Base-by-base conservation (phyloP, 2,113 vertebrate genomes). In the Melanocharis versteri region DNA sequence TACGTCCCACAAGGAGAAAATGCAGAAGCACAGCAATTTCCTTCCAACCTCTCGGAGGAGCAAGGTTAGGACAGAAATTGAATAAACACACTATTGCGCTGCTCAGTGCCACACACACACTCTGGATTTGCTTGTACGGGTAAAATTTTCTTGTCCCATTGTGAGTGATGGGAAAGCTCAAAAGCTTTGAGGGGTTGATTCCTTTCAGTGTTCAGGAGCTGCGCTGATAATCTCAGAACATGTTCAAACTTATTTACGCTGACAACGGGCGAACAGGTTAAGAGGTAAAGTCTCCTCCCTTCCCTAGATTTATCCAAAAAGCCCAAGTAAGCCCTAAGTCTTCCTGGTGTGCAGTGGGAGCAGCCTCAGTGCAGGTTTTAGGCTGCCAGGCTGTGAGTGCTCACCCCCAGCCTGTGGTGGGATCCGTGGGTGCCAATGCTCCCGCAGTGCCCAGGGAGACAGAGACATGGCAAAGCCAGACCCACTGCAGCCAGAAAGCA, bases 351-450 rank as follows among this genome's bases (percentile, higher is more conserved):
- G 61, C 50, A 73, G 53, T 2, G 13, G 40, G 33, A 62, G 2
- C 73, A 64, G 15, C 27, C 27, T 44, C 0, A 2, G 17, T 7
- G 24, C 39, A 47, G 48, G 58, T 50, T 51, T 91, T 14, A 10
- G 70, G 70, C 9, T 1, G 1, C 9, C 39, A 56, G 50, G 47
- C 5, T 27, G 37, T 2, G 11, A 18, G 39, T 1, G 20, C 35
- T 51, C 62, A 17, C 12, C 2, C 73, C 11, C 35, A 68, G 44
- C 37, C 57, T 0, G 0, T 1, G 2, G 37, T 33, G 23, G 23
- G 35, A 50, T 7, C 7, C 0, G 0, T 0, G 0, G 3, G 21
- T 27, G 79, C 20, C 0, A 0, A 2, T 7, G 20, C 4, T 40
- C 26, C 71, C 0, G 0, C 0, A 0, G 27, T 2, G 26, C 69